phyloP scores from a whole-genome alignment of 2,888 invertebrate species.

The Tinea trinotella region DNA sequence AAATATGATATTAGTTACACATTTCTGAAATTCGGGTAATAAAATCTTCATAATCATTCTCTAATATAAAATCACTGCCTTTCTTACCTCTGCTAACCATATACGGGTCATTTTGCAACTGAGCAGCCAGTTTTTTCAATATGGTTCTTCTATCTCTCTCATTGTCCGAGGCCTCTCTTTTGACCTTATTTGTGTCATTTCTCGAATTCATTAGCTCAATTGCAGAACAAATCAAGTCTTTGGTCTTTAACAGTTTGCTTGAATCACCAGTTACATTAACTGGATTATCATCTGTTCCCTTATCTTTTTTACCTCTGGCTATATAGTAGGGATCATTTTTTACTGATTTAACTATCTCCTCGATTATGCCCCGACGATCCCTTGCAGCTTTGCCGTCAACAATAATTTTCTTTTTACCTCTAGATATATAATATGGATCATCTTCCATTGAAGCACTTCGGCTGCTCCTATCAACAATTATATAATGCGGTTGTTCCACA shows the following conservation, averaged over 20 bases:
- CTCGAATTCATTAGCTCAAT: slow-evolving; percentile 36
- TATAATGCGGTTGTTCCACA: slow-evolving; percentile 69
- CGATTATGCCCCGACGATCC: slow-evolving; percentile 48
- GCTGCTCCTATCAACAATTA: slow-evolving; percentile 59
- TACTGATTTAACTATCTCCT: slow-evolving; percentile 59
- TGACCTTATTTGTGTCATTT: slow-evolving; percentile 34
- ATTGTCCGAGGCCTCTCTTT: slow-evolving; percentile 43
- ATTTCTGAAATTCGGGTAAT: slow-evolving; percentile 42
- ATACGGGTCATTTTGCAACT: slow-evolving; percentile 58
- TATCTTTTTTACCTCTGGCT: slow-evolving; percentile 64
- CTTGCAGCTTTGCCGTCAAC: slow-evolving; percentile 37
- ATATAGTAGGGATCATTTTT: slow-evolving; percentile 66
- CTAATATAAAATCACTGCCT: slow-evolving; percentile 28
- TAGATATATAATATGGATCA: slow-evolving; percentile 54
- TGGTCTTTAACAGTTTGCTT: slow-evolving; percentile 39
- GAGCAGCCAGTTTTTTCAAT: slow-evolving; percentile 54
- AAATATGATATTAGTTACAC: slow-evolving; percentile 38
- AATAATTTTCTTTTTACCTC: slow-evolving; percentile 47
- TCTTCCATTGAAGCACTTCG: slow-evolving; percentile 49
- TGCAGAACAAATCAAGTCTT: slow-evolving; percentile 50
- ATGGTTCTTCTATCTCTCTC: slow-evolving; percentile 53
- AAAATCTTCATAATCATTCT: slow-evolving; percentile 39
- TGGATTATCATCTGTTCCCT: slow-evolving; percentile 25
- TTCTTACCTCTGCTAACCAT: slow-evolving; percentile 61
- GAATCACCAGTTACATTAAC: slow-evolving; percentile 29